Conservation (phyloP, 2,797 vertebrate genomes). For the Channallabes apus region DNA sequence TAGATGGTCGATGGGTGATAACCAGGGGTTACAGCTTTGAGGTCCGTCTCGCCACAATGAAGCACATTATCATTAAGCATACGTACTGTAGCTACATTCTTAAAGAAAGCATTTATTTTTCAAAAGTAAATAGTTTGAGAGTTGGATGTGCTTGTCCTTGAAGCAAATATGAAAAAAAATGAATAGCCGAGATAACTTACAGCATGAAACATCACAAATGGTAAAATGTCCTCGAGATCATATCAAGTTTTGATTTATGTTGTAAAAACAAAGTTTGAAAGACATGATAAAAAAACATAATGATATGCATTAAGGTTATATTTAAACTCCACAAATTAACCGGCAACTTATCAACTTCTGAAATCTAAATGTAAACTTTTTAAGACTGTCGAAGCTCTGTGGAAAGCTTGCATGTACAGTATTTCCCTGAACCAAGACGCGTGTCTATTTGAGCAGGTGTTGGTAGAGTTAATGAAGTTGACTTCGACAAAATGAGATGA, state of each 20-base stretch:
- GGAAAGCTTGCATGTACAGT: not conserved
- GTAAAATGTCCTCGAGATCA: not conserved
- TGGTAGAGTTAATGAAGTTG: slow-evolving; percentile 16
- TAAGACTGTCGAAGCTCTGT: not conserved
- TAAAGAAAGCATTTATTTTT: not conserved
- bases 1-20: not conserved
- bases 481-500: slow-evolving; percentile 4
- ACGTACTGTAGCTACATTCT: not conserved
- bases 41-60: not conserved
- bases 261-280: not conserved
- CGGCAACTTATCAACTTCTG: not conserved
- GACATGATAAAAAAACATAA: too few relatives aligned
- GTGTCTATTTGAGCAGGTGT: slow-evolving; percentile 6
- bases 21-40: not conserved
- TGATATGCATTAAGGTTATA: too few relatives aligned
- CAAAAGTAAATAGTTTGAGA: not conserved
- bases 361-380: not conserved
- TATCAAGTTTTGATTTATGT: too few relatives aligned
- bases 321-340: not conserved
- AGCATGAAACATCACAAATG: not conserved
- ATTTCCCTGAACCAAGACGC: not conserved
- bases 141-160: not conserved
- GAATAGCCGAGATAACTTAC: not conserved
- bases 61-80: not conserved
- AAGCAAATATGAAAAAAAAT: not conserved